A percentile compares a stretch with the other conserved stretches of the same genome.
These are phyloP conservation scores for Rhopalosiphum maidis DNA, from an alignment of 1,140 invertebrate species.

Conservation along the genomic window DNA sequence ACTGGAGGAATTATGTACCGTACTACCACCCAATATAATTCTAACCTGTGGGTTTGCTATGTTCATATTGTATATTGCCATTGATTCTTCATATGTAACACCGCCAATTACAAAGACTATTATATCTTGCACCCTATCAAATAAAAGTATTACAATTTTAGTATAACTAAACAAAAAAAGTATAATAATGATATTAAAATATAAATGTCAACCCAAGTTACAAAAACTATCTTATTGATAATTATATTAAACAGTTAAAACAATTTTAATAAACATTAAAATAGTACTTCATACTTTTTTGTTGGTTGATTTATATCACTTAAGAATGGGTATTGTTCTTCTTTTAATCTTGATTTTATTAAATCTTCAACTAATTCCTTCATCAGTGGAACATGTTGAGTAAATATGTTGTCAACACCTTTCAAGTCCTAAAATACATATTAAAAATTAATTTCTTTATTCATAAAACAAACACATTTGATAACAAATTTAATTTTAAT, in stretches of 20 bases:
- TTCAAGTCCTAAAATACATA: slow-evolving; percentile 72
- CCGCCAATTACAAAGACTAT: slow-evolving; percentile 96
- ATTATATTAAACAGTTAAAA: background rate
- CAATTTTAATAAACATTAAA: background rate
- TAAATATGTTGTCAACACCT: slow-evolving; percentile 97
- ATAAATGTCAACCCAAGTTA: background rate
- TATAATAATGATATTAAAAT: background rate
- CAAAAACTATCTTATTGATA: background rate
- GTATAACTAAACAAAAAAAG: background rate
- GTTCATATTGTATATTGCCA: slow-evolving; percentile 86
- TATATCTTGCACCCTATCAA: slow-evolving; percentile 82
- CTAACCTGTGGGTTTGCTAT: slow-evolving; percentile 72
- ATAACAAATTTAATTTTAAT: too few relatives aligned
- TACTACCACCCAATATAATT: slow-evolving; percentile 89
- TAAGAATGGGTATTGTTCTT: slow-evolving; percentile 82
- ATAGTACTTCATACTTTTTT: slow-evolving; percentile 57
- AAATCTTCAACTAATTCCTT: slow-evolving; percentile 88
- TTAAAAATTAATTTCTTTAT: background rate
- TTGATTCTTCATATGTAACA: slow-evolving; percentile 95
- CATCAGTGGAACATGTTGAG: slow-evolving; percentile 89
- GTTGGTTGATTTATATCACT: slow-evolving; percentile 64
- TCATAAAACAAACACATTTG: background rate
- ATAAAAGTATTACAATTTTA: slow-evolving; percentile 45
- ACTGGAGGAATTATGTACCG: slow-evolving; percentile 86
- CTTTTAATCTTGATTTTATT: slow-evolving; percentile 84